Base-by-base conservation (phyloP, 2,888 invertebrate species). In the Luperina nickerlii region DNA sequence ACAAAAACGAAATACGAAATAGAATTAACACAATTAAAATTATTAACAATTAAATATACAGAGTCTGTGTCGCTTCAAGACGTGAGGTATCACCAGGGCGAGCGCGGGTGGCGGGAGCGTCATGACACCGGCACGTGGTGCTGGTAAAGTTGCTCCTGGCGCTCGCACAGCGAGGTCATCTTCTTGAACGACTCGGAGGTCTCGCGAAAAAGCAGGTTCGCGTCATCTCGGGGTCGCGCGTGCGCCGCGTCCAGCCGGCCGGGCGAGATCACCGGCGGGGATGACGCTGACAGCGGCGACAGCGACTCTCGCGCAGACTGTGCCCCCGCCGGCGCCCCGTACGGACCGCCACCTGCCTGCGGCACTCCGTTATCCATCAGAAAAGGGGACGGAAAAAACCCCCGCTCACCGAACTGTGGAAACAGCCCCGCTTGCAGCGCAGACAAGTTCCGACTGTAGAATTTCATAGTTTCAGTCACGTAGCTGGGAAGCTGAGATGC, bases 111-210 rank as follows among this genome's bases (percentile, higher is more conserved):
- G 95, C 89, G 92, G 90, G 75, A 42, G 90, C 97, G 97, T 97
- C 97, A 97, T 95, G 97, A 97, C 90, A 97, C 97, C 13, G 97
- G 97, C 0, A 97, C 97, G 90, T 97, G 97, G 92, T 97, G 97
- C 95, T 97, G 97, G 93, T 97, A 97, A 83, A 97, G 90, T 91
- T 97, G 97, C 88, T 97, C 97, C 90, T 97, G 97, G 24, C 97
- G 97, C 90, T 97, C 97, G 90, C 97, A 97, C 45, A 97, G 93
- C 1, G 97, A 97, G 63, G 97, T 97, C 97, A 97, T 97, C 89
- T 96, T 97, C 93, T 97, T 97, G 93, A 96, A 95, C 79, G 97
- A 96, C 90, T 97, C 97, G 9, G 96, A 94, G 90, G 96, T 96
- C 92, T 97, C 97, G 81, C 97, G 97, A 97, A 97, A 97, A 96